Conservation (phyloP, 1,140 invertebrate species). For the Hetaerina americana region DNA sequence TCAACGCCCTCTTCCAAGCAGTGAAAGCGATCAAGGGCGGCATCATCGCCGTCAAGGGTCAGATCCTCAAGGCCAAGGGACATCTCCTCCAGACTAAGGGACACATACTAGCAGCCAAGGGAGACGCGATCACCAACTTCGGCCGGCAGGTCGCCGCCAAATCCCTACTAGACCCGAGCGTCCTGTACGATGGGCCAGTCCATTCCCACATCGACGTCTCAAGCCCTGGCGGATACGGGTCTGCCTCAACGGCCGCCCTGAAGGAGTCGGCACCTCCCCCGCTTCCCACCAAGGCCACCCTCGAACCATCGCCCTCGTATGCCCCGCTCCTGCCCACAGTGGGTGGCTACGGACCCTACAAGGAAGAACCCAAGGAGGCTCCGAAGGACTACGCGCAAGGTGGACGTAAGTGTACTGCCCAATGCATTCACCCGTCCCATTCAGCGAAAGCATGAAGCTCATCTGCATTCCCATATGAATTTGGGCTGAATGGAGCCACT, state of each 20-base stretch:
- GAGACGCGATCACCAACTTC: constrained; percentile 58
- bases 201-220: not conserved
- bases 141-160: constrained; percentile 60
- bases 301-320: not conserved
- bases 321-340: not conserved
- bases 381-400: not conserved
- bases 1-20: constrained; percentile 65
- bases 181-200: not conserved
- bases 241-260: not conserved
- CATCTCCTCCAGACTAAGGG: constrained; percentile 58
- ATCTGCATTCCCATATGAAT: no score
- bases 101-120: constrained; percentile 51
- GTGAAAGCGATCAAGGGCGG: constrained; percentile 73
- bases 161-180: constrained; percentile 31
- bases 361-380: not conserved
- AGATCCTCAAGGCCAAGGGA: constrained; percentile 69
- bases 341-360: not conserved
- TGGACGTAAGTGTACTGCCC: not conserved
- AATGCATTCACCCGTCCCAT: no score
- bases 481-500: no score
- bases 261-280: not conserved
- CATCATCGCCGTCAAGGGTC: constrained; percentile 67
- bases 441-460: no score
- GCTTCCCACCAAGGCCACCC: not conserved
- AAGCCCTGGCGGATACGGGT: not conserved